Base-by-base conservation (phyloP, 2,888 invertebrate species). In the Perithous albicinctus region DNA sequence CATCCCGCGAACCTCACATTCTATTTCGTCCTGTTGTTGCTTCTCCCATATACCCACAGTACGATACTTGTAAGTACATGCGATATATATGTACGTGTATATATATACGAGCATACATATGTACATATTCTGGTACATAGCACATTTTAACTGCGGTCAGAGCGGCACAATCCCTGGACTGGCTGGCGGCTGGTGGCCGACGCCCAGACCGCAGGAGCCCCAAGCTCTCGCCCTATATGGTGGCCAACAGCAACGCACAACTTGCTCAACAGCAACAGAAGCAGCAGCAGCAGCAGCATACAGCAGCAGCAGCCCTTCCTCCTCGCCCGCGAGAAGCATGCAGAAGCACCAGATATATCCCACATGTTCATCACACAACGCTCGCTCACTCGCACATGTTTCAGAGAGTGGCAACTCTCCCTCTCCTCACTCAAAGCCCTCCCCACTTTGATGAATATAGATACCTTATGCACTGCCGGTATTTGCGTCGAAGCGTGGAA, bases 71-170 rank as follows among this genome's bases (percentile, higher is more conserved):
- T 69, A 54, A 79, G 61, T 61, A 77, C 61, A 72, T 59, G 35
- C 5, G 10, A 2, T 23, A 51, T 51, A 56, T 29, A 56, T 51
- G 20, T 41, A 26, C n/a, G 26, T n/a, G n/a, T n/a, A n/a, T n/a
- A n/a, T n/a, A n/a, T n/a, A n/a, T n/a, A n/a, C n/a, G n/a, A n/a
- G n/a, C n/a, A n/a, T 23, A 61, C 6, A 51, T 61, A 20, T 23
- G 12, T 38, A 41, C 41, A 54, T 38, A 46, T 35, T 56, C 23
- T 75, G 75, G 78, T 72, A 78, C 72, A 82, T 82, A 82, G 78
- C 82, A 82, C 78, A 82, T 78, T 82, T 82, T 72, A 82, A 82
- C 78, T 78, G 82, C 78, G 82, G 82, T 82, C 82, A 78, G 70
- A 59, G 59, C 75, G 48, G 78, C 74, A n/a, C n/a, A 82, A 82